Base-by-base conservation (phyloP, 2,113 vertebrate genomes). In the Anhinga rufa region DNA sequence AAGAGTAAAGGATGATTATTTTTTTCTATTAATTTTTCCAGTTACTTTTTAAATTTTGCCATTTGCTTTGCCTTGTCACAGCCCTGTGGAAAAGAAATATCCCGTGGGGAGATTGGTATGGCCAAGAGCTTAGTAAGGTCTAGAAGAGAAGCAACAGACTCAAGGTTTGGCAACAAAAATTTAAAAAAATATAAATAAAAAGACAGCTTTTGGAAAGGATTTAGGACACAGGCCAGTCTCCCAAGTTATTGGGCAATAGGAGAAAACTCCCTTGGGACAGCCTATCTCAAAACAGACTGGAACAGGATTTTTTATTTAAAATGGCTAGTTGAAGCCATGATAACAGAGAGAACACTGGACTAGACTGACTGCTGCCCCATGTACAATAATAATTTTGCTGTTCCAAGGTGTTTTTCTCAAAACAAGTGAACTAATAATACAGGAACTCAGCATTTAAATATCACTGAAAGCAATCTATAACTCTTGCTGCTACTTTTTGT, bases 381-480 rank as follows among this genome's bases (percentile, higher is more conserved):
- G 24, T 80, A 10, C 61, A 79, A 4, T 38, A 38, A 76, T 42
- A 42, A 62, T 77, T 88, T 38, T 40, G 31, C 32, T 89, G 29
- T 49, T 87, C 49, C 44, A 57, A 74, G 28, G 32, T 74, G 9
- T 48, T 94, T 89, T 79, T 77, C 66, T 93, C 54, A 74, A 90
- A 95, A 90, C 17, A 40, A 65, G 4, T 40, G n/a, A 57, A 54
- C 34, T 42, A 22, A 42, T 61, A 77, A n/a, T 66, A 22, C 36
- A 77, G 61, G 18, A 88, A 13, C n/a, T 79, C 22, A 60, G 21
- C 20, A 31, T 28, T 69, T 57, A 77, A 91, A 58, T 71, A 66
- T 40, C 29, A 14, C 3, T 42, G 18, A 68, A 90, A 88, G 32
- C 70, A 49, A 4, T 4, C 6, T 64, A 31, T 40, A 58, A 17